phyloP scores from a whole-genome alignment of 2,797 vertebrate genomes.

The Hippopotamyrus pictus region DNA sequence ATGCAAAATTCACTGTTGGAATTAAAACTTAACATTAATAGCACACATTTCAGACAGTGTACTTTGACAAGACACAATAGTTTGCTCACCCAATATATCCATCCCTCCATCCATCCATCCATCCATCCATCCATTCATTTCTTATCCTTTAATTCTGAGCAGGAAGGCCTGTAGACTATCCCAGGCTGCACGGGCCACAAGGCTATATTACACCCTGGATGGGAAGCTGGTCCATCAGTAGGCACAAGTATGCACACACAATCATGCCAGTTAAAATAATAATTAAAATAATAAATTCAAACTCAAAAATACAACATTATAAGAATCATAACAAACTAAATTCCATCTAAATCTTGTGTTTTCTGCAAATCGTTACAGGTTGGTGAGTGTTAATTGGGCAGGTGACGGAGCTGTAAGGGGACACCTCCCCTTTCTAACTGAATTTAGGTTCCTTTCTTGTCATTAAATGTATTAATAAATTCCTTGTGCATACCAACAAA shows the following conservation, averaged over 20 bases:
- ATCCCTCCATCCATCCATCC: neutral
- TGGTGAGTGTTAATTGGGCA: neutral
- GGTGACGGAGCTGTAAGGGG: neutral
- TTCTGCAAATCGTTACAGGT: neutral
- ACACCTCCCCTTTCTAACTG: neutral
- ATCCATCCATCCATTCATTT: neutral
- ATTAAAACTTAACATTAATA: neutral
- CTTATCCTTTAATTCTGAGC: neutral
- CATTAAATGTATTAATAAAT: neutral
- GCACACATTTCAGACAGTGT: neutral
- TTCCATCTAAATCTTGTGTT: neutral
- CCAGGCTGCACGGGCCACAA: neutral
- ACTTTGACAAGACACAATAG: neutral
- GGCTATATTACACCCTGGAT: neutral
- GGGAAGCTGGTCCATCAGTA: neutral
- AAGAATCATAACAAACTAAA: neutral
- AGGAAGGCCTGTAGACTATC: neutral
- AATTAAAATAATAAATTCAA: neutral
- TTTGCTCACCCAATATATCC: neutral
- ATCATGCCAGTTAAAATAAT: neutral
- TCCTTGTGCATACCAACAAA: neutral
- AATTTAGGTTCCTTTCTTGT: neutral
- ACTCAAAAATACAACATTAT: neutral
- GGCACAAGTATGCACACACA: neutral
- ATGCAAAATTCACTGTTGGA: neutral